phyloP scores from a whole-genome alignment of 2,113 vertebrate genomes.

The Chionodraco myersi region DNA sequence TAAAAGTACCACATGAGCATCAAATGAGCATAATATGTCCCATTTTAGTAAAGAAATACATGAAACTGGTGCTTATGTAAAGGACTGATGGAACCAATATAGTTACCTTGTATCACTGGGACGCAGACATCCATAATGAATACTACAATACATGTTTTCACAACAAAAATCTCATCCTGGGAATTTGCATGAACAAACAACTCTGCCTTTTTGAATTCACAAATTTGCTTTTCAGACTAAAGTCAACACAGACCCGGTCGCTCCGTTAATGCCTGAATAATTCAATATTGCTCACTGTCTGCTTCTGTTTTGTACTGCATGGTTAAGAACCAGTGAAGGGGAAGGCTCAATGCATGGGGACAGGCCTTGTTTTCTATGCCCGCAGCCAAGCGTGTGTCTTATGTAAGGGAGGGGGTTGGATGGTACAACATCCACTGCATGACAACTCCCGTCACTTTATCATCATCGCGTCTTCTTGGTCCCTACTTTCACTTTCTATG shows the following conservation, averaged over 20 bases:
- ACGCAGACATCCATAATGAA: constrained; percentile 7
- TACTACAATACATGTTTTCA: not conserved
- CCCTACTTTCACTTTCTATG: constrained; percentile 9
- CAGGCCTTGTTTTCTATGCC: constrained; percentile 72
- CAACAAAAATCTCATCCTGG: not conserved
- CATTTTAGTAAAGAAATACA: not conserved
- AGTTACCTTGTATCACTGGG: not conserved
- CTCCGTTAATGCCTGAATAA: constrained; percentile 67
- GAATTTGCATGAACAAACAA: constrained; percentile 32
- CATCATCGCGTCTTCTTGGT: constrained; percentile 29
- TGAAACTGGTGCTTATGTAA: not conserved
- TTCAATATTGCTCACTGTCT: constrained; percentile 75
- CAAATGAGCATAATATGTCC: too few species aligned
- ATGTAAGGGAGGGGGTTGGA: constrained; percentile 65
- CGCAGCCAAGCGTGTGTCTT: constrained; percentile 71
- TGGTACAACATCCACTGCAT: constrained; percentile 51
- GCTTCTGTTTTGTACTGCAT: constrained; percentile 71
- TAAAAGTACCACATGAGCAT: too few species aligned
- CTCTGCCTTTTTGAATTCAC: constrained; percentile 39
- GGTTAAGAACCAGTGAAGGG: constrained; percentile 74
- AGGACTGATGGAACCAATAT: not conserved
- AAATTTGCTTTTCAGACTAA: constrained; percentile 32
- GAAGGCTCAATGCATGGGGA: constrained; percentile 74
- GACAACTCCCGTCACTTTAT: constrained; percentile 50
- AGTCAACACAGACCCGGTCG: constrained; percentile 35